Base-by-base conservation (phyloP, 2,113 vertebrate genomes). In the Rhegmatorhina hoffmannsi region DNA sequence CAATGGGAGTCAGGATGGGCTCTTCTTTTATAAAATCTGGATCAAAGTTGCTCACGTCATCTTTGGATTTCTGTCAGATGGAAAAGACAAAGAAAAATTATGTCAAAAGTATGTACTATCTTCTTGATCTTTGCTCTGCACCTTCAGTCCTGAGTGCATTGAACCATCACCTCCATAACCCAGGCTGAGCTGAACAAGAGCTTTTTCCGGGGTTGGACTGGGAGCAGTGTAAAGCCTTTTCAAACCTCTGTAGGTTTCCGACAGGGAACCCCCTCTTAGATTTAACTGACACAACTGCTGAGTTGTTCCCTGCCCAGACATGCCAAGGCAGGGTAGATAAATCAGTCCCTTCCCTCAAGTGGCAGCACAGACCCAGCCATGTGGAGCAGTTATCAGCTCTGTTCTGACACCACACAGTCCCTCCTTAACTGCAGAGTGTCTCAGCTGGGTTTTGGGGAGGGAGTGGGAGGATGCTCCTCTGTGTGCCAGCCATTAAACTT, bases 41-140 rank as follows among this genome's bases (percentile, higher is more conserved):
- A 97, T 99, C 99, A 78, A 99, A 99, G 97, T 99, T 99, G 97
- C 99, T 99, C 91, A 99, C 99, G 1, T 99, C 99, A 94, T 99
- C 98, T 78, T 98, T 96, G 28, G 98, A 98, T 99, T 99, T 99
- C 99, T 99, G 97, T 66, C 68, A 95, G 95, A 93, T 6, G 53
- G 66, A 90, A 96, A 90, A 97, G 63, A 92, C 79, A 97, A 96
- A 81, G 56, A 44, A 94, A 82, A 76, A 77, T 95, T 31, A 93
- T 2, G 40, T 82, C 56, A 78, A 16, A 81, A 58, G 28, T 10
- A 6, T 1, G 11, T 33, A 81, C n/a, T 23, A 23, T 24, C 56
- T 58, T 69, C 66, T 36, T 64, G 56, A 56, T 23, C 17, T 29
- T 72, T 2, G 0, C 38, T 80, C 75, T 68, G 56, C 67, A 77